Base-by-base conservation (phyloP, 2,113 vertebrate genomes). In the Salminus brasiliensis region DNA sequence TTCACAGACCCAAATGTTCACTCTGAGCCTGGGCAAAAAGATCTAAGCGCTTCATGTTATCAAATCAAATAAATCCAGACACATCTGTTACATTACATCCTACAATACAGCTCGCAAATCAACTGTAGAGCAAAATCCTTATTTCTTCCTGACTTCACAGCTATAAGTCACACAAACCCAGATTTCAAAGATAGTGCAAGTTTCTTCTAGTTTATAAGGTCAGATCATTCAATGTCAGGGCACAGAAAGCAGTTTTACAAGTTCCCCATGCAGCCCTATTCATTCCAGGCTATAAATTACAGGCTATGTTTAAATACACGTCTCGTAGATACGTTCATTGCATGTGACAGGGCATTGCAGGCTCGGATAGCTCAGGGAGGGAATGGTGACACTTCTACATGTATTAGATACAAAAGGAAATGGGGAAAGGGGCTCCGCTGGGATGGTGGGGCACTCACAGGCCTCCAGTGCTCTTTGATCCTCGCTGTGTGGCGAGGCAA, bases 401-500 rank as follows among this genome's bases (percentile, higher is more conserved):
- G 86, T 79, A 87, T 86, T 83, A 81, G 83, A 79, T 49, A 71
- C 85, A 87, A 87, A 88, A 87, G 68, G 80, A 89, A 85, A 82
- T 63, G 63, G 79, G 52, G 79, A 83, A 72, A 55, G 63, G 53
- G 59, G 83, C 79, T 86, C 88, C 65, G 81, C 60, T 62, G 88
- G 88, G 88, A 91, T 53, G 74, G 74, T 27, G 36, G 71, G 34
- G 1, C 84, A 81, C 84, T 86, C 82, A 81, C 82, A 89, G 88
- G 84, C 78, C 84, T 87, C 80, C 81, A 71, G 8, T 86, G 83
- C 88, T 87, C 84, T 89, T 87, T 90, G 91, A 91, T 91, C 90
- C 82, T 85, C 87, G 74, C 74, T 87, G 90, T 88, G 90, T 88
- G 86, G 88, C 82, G 89, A 90, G 90, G 91, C 90, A 88, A 88